These are phyloP conservation scores for Dimorphilus gyrociliatus DNA, from an alignment of 2,888 invertebrate species.

Conservation along the genomic window DNA sequence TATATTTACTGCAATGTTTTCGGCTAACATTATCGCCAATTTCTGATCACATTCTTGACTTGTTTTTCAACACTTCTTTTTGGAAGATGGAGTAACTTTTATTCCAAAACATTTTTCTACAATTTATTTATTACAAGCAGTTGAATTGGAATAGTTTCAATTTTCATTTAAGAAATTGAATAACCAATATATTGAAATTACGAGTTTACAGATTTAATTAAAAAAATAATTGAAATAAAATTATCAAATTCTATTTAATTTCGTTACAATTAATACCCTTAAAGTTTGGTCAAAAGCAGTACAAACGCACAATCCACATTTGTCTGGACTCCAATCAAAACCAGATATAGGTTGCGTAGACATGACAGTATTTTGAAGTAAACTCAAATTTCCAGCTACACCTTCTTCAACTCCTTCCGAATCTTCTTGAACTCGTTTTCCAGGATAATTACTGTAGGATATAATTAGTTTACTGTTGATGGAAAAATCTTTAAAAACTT, in stretches of 20 bases:
- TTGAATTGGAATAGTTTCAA: too few relatives aligned
- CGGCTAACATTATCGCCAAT: too few relatives aligned
- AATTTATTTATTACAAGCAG: too few relatives aligned
- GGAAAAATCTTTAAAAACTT: constrained; percentile 28
- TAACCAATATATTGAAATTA: too few relatives aligned
- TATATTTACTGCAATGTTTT: too few relatives aligned
- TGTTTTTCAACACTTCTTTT: too few relatives aligned
- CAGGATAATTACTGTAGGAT: constrained; percentile 54
- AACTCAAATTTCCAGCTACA: constrained; percentile 54
- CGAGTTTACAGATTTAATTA: too few relatives aligned
- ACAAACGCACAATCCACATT: constrained; percentile 67
- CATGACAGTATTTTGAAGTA: constrained; percentile 61
- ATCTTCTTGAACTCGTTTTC: constrained; percentile 52
- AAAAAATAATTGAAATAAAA: too few relatives aligned
- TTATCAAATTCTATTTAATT: constrained; percentile 43
- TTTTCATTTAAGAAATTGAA: too few relatives aligned
- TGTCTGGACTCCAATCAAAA: constrained; percentile 81
- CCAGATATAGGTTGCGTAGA: constrained; percentile 74
- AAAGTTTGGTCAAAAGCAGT: constrained; percentile 80
- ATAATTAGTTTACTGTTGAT: background rate
- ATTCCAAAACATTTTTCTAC: too few relatives aligned
- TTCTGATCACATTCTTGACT: too few relatives aligned
- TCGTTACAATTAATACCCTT: constrained; percentile 69
- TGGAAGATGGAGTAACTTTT: too few relatives aligned
- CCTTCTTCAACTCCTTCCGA: constrained; percentile 55